Evolutionary conservation across 2,797 vertebrate species (phyloP).

Genomic region (Phataginus tricuspis): DNA sequence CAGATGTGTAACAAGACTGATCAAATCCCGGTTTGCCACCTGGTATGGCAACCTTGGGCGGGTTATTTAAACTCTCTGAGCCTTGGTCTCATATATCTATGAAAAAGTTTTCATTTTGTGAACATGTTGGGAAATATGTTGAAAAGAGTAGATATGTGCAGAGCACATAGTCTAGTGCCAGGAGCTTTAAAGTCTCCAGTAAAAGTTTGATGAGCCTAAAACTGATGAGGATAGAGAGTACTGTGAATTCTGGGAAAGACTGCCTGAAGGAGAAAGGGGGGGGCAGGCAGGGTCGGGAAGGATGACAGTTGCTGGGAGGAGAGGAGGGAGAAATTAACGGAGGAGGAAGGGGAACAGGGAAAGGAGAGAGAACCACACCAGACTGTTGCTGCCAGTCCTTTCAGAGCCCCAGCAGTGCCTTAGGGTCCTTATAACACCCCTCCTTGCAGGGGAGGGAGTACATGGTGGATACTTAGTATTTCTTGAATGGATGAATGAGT

Average conservation of each 20-base stretch:
- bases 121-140: background rate
- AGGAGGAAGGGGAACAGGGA: background rate
- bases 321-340: background rate
- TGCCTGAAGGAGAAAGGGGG: background rate
- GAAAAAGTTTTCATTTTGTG: background rate
- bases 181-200: background rate
- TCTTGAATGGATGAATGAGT: background rate
- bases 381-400: background rate
- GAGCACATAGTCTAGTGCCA: background rate
- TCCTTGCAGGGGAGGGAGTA: background rate
- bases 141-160: background rate
- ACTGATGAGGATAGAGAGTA: background rate
- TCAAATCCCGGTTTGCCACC: background rate
- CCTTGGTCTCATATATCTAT: background rate
- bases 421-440: background rate
- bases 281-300: background rate
- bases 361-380: background rate
- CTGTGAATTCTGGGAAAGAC: background rate
- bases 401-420: background rate
- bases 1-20: background rate
- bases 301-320: background rate
- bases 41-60: background rate
- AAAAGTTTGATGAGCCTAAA: background rate
- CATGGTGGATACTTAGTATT: background rate
- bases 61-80: background rate